Evolutionary conservation across 2,888 invertebrate species (phyloP).

Genomic region (Strigamia maritima): DNA sequence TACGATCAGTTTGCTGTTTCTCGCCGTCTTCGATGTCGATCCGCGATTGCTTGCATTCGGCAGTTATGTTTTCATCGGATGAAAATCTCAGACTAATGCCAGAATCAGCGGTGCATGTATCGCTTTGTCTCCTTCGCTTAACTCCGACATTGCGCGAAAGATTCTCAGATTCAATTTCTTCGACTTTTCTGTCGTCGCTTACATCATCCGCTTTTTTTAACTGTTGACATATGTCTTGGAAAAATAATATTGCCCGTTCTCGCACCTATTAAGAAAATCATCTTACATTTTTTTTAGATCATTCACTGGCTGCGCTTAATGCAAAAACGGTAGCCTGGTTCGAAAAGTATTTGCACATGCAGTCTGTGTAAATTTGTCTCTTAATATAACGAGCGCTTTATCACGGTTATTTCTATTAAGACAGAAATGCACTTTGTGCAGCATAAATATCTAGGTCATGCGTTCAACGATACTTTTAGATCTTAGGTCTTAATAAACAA

Average conservation of each 20-base stretch:
- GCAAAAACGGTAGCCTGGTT: no score
- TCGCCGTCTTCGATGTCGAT: background rate
- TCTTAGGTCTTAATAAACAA: no score
- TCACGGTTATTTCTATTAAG: no score
- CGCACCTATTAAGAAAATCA: conserved; percentile 41
- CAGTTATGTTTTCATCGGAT: conserved; percentile 2
- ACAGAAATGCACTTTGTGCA: no score
- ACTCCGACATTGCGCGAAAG: conserved; percentile 20
- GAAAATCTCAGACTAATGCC: background rate
- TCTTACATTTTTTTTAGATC: background rate
- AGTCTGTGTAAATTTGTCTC: no score
- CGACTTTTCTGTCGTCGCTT: background rate
- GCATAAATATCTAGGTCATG: no score
- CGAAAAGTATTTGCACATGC: no score
- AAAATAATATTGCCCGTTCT: conserved; percentile 44
- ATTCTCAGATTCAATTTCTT: background rate
- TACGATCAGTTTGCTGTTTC: background rate
- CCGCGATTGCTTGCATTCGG: background rate
- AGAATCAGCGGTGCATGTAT: background rate
- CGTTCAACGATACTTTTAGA: no score
- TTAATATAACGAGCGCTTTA: no score
- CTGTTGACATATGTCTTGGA: conserved; percentile 45
- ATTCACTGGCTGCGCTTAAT: no score
- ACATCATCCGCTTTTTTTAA: conserved; percentile 41
- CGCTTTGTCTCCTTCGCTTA: conserved; percentile 39